Conservation (phyloP, 64 coral and sea anemone genomes). For the Actinia tenebrosa region DNA sequence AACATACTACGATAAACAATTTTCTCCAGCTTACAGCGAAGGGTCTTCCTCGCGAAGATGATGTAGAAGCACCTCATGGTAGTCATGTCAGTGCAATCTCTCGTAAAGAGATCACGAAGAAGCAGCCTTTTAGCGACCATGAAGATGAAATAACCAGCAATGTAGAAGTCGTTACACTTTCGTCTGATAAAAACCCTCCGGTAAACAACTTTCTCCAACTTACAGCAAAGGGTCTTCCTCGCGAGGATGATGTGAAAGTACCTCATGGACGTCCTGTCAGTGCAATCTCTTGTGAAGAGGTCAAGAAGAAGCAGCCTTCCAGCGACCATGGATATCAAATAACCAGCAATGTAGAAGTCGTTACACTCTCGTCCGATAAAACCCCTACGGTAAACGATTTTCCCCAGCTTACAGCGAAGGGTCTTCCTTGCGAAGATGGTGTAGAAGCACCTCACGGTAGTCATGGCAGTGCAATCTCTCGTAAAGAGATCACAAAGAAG, state of each 20-base stretch:
- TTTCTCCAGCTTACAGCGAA: neutral
- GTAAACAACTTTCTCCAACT: neutral
- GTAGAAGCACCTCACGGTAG: neutral
- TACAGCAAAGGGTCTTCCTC: too few species aligned
- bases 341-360: neutral
- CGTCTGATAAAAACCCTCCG: neutral
- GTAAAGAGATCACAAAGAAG: neutral
- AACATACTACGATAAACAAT: neutral
- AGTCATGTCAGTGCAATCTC: neutral
- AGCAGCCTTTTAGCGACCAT: slow-evolving; percentile 34
- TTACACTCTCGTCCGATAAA: neutral
- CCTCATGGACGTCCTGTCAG: neutral
- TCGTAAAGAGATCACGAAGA: neutral
- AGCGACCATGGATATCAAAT: neutral
- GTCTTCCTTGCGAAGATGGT: slow-evolving; percentile 37
- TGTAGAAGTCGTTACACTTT: neutral
- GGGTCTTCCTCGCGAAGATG: slow-evolving; percentile 30
- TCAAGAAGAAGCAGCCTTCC: neutral
- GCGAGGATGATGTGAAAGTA: too few species aligned
- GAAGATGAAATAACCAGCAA: slow-evolving; percentile 4
- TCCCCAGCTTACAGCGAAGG: neutral
- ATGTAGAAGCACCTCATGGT: slow-evolving; percentile 16
- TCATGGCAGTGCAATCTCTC: neutral
- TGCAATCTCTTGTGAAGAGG: neutral
- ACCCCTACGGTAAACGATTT: too few species aligned